These are phyloP conservation scores for Balearica regulorum DNA, from an alignment of 2,797 vertebrate species.

Conservation along the genomic window DNA sequence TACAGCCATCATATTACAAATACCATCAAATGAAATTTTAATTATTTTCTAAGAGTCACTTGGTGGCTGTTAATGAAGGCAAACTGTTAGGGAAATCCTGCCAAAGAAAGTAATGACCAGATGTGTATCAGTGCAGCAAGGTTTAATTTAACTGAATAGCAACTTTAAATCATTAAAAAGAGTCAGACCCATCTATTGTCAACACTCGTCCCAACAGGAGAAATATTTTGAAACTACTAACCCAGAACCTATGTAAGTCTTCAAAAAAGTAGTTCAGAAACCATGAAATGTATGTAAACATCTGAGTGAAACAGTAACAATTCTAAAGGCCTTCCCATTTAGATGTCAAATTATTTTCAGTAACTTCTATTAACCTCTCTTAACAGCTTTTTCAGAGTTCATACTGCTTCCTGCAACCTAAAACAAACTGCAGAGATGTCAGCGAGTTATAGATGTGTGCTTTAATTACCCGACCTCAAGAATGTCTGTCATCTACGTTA, in stretches of 20 bases:
- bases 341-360: background rate
- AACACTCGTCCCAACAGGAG: background rate
- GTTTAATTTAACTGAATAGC: background rate
- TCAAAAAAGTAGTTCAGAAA: background rate
- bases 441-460: background rate
- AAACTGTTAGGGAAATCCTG: slow-evolving; percentile 8
- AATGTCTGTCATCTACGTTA: background rate
- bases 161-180: background rate
- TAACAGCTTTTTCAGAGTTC: background rate
- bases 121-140: background rate
- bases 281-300: background rate
- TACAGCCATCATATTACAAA: background rate
- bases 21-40: background rate
- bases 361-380: background rate
- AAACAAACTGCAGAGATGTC: background rate
- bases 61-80: slow-evolving; percentile 33
- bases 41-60: slow-evolving; percentile 37
- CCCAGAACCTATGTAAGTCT: background rate
- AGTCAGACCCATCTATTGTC: background rate
- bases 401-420: background rate
- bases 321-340: background rate
- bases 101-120: slow-evolving; percentile 35
- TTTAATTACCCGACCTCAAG: background rate
- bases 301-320: background rate
- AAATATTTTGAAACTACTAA: background rate